Evolutionary conservation across 2,888 invertebrate species (phyloP).

Genomic region (Anarsia innoxiella): DNA sequence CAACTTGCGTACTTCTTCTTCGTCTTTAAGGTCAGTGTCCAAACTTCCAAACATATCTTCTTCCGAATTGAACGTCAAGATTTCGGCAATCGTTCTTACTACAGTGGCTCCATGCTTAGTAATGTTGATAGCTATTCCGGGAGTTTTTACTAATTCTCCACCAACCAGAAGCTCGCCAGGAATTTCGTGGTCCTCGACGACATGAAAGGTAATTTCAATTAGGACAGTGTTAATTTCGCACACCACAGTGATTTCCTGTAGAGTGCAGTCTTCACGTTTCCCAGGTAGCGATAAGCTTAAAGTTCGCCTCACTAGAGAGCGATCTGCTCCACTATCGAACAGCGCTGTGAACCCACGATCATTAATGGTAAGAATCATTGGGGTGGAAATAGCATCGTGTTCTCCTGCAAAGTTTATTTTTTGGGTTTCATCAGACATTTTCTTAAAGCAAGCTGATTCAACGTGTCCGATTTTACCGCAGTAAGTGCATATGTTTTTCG

Average conservation of each 20-base stretch:
- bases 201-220: background rate
- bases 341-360: background rate
- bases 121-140: conserved; percentile 7
- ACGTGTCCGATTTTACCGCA: conserved; percentile 1
- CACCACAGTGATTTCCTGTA: background rate
- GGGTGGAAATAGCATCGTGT: background rate
- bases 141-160: background rate
- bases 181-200: conserved; percentile 2
- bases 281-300: background rate
- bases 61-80: background rate
- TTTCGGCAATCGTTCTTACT: background rate
- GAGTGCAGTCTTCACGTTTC: background rate
- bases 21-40: background rate
- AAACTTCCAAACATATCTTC: background rate
- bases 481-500: conserved; percentile 1
- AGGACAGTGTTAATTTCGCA: background rate
- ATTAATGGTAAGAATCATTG: background rate
- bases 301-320: background rate
- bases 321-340: conserved; percentile 1
- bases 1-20: background rate
- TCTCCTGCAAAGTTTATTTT: background rate
- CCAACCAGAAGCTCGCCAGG: conserved; percentile 2
- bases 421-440: background rate
- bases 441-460: background rate
- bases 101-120: conserved; percentile 8